Evolutionary conservation across 2,113 vertebrate species (phyloP), one percentile per base, ranked within the genome.

Genomic region (Philantomba maxwellii): DNA sequence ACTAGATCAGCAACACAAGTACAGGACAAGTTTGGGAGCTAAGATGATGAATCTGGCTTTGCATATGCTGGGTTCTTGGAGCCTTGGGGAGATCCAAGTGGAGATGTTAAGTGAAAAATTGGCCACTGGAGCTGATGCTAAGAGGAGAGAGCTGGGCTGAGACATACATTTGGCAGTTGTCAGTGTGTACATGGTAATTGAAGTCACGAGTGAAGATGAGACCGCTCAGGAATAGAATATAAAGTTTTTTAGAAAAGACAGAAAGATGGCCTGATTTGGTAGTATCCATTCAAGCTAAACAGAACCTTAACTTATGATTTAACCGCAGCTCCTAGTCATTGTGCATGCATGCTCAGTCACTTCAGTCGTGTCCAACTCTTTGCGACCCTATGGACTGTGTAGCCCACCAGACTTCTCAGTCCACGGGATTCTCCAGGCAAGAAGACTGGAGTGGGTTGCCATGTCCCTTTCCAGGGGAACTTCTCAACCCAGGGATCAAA

Each of bases 211-310:
- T 89, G 73, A 95, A 94, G 84, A 95, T 55, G 62, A 83, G 83
- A 91, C 36, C 86, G 73, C 89, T 84, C 92, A 75, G 81, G 95
- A 92, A 95, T 87, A 97, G 87, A 95, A 87, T 47, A 82, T 66
- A 66, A 93, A 93, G 51, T 91, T 55, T 82, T 55, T 55, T 8
- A 58, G 33, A 83, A 94, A 91, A 77, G 55, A 66, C 45, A 45
- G 60, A 39, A n/a, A 85, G 62, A 92, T 90, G 75, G 47, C 73
- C 64, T 92, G 80, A 73, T 60, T 66, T 89, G 87, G 80, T 92
- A 83, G 8, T 64, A 89, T 55, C 33, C 58, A 86, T 58, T 55
- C 78, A 82, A 91, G 45, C 83, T 93, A 89, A 91, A 87, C 43
- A 80, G 95, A 96, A 84, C 64, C 78, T 47, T 88, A 86, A 88